These are phyloP conservation scores for Creontiades dilutus DNA, from an alignment of 2,888 invertebrate species.

Conservation along the genomic window DNA sequence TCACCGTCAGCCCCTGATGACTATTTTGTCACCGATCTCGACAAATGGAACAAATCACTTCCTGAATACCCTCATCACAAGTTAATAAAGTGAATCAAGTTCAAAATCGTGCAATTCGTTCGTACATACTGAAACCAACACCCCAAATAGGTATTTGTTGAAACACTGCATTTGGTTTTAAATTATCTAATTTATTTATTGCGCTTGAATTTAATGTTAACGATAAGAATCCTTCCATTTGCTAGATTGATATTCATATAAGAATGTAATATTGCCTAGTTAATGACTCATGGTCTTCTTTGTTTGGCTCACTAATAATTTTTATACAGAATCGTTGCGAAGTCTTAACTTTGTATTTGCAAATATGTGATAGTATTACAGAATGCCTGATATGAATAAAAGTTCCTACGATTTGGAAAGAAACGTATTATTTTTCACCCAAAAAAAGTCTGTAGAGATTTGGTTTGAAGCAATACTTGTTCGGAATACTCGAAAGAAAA, in stretches of 20 bases:
- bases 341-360: background rate
- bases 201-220: background rate
- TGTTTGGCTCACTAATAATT: constrained; percentile 1
- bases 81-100: constrained; percentile 28
- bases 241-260: background rate
- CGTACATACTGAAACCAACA: background rate
- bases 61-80: constrained; percentile 71
- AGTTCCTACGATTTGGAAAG: constrained; percentile 45
- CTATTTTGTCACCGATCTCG: constrained; percentile 72
- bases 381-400: constrained; percentile 41
- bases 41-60: constrained; percentile 70
- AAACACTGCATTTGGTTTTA: constrained; percentile 7
- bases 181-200: background rate
- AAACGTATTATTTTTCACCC: no score
- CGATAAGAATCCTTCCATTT: no score
- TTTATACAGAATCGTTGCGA: constrained; percentile 29
- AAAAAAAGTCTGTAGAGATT: no score
- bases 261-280: background rate
- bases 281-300: background rate
- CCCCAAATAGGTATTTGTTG: background rate
- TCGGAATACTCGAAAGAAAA: no score
- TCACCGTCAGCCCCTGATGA: constrained; percentile 15
- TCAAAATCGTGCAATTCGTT: background rate
- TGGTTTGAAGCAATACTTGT: no score
- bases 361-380: constrained; percentile 21